Evolutionary conservation across 2,797 vertebrate genomes (phyloP).

Genomic region (Huso huso): DNA sequence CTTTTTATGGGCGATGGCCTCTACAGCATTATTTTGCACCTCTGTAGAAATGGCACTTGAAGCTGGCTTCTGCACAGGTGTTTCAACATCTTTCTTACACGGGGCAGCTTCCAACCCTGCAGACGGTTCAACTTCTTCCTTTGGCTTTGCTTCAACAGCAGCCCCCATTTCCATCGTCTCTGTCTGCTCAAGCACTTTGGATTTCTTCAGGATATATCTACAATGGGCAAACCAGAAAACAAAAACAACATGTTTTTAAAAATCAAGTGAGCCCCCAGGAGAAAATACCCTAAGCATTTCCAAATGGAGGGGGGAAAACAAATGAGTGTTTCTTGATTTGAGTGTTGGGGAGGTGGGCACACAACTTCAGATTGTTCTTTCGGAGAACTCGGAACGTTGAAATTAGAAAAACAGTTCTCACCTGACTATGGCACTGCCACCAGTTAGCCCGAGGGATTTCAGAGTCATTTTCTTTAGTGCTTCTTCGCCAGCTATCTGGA

Average conservation of each 20-base stretch:
- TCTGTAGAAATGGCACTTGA: not conserved
- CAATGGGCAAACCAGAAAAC: not conserved
- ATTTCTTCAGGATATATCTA: no score
- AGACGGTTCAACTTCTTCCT: no score
- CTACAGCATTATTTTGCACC: not conserved
- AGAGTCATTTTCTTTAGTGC: constrained; percentile 71
- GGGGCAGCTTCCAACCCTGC: not conserved
- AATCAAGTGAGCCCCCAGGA: no score
- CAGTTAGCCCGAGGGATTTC: constrained; percentile 82
- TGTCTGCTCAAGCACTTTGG: not conserved
- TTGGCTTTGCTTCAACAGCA: no score
- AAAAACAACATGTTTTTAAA: no score
- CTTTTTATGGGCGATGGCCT: not conserved
- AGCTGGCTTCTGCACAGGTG: not conserved
- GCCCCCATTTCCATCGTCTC: not conserved
- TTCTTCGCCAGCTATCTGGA: constrained; percentile 72
- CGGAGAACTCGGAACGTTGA: no score
- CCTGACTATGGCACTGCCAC: constrained; percentile 88
- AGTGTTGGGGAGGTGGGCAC: no score
- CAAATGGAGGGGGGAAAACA: no score
- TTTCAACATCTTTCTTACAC: not conserved
- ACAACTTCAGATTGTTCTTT: no score
- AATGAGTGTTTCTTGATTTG: no score
- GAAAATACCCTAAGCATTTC: no score
- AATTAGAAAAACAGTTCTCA: constrained; percentile 26